Percentiles rank a stretch among this genome's conserved stretches.
phyloP scores from a whole-genome alignment of 2,113 vertebrate genomes.

The Oceanites oceanicus region DNA sequence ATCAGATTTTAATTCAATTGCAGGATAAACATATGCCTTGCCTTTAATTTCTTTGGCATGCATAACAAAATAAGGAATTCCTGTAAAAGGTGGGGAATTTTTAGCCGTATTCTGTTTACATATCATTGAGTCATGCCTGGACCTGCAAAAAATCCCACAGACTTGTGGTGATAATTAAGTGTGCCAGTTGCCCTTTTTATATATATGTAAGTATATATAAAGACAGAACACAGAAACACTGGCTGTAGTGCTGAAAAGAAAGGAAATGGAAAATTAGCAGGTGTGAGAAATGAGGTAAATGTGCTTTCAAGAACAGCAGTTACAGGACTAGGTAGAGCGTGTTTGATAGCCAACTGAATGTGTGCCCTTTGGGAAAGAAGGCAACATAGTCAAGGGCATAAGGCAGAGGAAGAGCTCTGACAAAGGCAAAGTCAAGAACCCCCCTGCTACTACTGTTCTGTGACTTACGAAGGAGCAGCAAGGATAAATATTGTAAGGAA shows the following conservation, averaged over 20 bases:
- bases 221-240: not conserved
- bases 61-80: not conserved
- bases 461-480: not conserved
- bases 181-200: not conserved
- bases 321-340: not conserved
- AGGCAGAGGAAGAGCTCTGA: not conserved
- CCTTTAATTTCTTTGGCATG: not conserved
- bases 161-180: accelerated
- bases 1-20: not conserved
- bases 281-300: not conserved
- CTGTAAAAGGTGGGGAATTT: not conserved
- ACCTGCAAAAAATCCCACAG: not conserved
- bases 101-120: not conserved
- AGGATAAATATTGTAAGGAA: not conserved
- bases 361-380: not conserved
- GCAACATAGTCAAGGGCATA: not conserved
- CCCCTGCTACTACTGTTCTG: not conserved
- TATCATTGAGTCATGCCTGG: not conserved
- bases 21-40: not conserved
- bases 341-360: not conserved
- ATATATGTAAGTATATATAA: not conserved
- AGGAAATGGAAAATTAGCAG: not conserved
- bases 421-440: not conserved
- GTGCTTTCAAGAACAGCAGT: not conserved
- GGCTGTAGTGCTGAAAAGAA: not conserved